Base-by-base conservation (phyloP, 1,140 invertebrate genomes). In the Pogonomyrmex californicus region DNA sequence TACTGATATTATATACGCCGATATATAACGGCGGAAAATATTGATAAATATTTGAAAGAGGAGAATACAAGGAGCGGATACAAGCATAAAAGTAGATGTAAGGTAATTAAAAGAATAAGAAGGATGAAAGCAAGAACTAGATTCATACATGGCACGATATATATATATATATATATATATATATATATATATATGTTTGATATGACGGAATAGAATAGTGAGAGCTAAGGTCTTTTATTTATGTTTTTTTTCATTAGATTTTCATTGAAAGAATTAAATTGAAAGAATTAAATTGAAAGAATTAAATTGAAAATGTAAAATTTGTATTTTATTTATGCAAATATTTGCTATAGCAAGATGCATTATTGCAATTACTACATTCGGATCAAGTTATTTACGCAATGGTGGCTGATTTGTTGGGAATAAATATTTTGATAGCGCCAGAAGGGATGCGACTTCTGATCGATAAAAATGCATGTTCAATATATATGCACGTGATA, bases 381-480 rank as follows among this genome's bases (percentile, higher is more conserved):
- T 17, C 0, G 33, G n/a, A 38, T 49, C 47, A 63, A 36, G 23
- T 77, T 66, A 78, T 44, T 54, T 51, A 54, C 63, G n/a, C n/a
- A 47, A 12, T 12, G 4, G 4, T 23, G 23, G 23, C 23, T 23
- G 23, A 23, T 23, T n/a, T 41, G 41, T 36, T 66, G 7, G 2
- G 44, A 77, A 66, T 51, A 78, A 77, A 62, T 63, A 41, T 78
- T 78, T 33, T 4, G 70, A 38, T 30, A 30, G 62, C 3, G 10
- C 38, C 36, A n/a, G 68, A 58, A 6, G 38, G 17, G 12, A 54
- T 12, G 7, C 36, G 23, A 70, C 23, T 30, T 70, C 36, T 60
- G 62, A 83, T 83, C 79, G 38, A 83, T 83, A 73, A 83, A 75
- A 60, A 58, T 62, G 41, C 68, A 75, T 75, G 41, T 33, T 23